Base-by-base conservation (phyloP, 2,888 invertebrate genomes). In the Ctena decussata region DNA sequence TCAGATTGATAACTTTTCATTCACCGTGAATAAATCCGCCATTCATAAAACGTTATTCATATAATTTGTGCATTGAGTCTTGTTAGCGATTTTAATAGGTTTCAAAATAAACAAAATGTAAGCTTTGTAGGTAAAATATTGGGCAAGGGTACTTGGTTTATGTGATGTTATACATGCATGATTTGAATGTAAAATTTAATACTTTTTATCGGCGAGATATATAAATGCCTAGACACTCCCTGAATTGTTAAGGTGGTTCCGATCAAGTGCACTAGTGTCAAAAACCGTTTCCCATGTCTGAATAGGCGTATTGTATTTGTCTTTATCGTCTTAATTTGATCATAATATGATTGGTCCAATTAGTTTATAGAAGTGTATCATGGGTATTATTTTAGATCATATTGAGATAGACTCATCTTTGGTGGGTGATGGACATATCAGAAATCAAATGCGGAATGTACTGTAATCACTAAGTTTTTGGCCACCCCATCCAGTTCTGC, bases 101-200 rank as follows among this genome's bases (percentile, higher is more conserved):
- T 65, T 65, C 72, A 27, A 39, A 72, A 72, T 46, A 41, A 44
- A 71, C 69, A 76, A 71, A 81, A 76, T 69, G 60, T 75, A 49
- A 46, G 76, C 81, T 69, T 76, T 81, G 81, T 81, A 32, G 65
- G 69, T 74, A 69, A 57, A 71, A 69, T 39, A 53, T 76, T 76
- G 24, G 77, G 72, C 39, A 72, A n/a, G 21, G 46, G 72, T 72
- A 72, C 72, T 8, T 6, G 39, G 39, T 72, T 41, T 72, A 46
- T 44, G 24, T 39, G 46, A 72, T 24, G 24, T 53, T 27, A 46
- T 57, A 37, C 65, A 77, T 41, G 70, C 44, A 18, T 84, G 71
- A 81, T 81, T 85, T 57, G 27, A 57, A 30, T 46, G 73, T 35
- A 30, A 77, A 78, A 81, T 75, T 78, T 24, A 75, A 85, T 85